Evolutionary conservation across 2,113 vertebrate species (phyloP), one percentile per base, ranked within the genome.

Genomic region (Ochotona curzoniae): DNA sequence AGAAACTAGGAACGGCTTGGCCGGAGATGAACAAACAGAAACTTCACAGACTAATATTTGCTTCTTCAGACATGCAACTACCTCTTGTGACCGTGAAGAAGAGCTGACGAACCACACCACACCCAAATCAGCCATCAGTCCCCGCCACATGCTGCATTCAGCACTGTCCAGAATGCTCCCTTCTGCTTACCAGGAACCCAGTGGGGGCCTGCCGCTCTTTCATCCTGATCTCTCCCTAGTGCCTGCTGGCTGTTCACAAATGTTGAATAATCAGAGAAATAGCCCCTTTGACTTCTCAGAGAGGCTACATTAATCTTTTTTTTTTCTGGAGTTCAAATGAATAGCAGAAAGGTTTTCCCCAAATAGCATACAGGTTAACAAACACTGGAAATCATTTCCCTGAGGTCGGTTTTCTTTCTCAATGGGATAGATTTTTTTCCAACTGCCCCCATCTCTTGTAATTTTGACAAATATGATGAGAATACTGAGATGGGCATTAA

Each of bases 221-320:
- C 32, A 74, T 87, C 74, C 44, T 60, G 18, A 32, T 32, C n/a
- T 87, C 91, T 75, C 66, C 18, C 28, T 44, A 57, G 11, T 71
- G 23, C 26, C 35, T 87, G 38, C 82, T 87, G 60, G 63, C 82
- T 92, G 66, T 75, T 92, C 85, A 93, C 6, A 75, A 83, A 82
- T 28, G 8, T 60, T 90, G 87, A 93, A 91, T 75, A 80, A 85
- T 51, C 67, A 69, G 69, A 95, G 76, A 93, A 89, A 91, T 17
- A 47, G 25, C 6, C 76, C 30, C 73, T 94, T 80, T 81, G 83
- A 81, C 69, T 95, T 92, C 60, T 92, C 51, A 75, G 85, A 90
- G 54, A 86, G 12, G 32, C 80, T 94, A 75, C 92, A 89, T 88
- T 74, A 94, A 96, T 95, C 79, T 44, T 44, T 44, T 44, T 44